Conservation (phyloP, 2,888 invertebrate species). For the Mythimna pallens region DNA sequence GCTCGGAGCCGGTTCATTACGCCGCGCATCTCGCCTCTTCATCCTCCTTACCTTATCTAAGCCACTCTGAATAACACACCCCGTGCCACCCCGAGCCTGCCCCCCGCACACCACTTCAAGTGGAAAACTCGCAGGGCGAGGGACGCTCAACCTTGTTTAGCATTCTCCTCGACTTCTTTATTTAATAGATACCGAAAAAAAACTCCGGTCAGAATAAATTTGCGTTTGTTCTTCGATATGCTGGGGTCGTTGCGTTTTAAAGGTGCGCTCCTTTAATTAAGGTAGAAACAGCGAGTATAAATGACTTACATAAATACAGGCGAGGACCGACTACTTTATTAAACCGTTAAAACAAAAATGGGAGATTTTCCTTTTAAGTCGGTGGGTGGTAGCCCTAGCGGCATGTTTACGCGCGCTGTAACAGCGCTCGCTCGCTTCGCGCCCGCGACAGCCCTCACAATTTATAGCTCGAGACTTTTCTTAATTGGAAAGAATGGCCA, state of each 20-base stretch:
- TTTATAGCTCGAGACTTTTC: constrained; percentile 90
- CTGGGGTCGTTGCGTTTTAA: constrained; percentile 81
- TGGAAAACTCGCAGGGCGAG: constrained; percentile 90
- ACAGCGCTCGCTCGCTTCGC: constrained; percentile 78
- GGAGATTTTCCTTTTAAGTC: constrained; percentile 64
- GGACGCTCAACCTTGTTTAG: constrained; percentile 90
- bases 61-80: constrained; percentile 88
- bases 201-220: constrained; percentile 88
- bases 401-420: constrained; percentile 85
- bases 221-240: constrained; percentile 87
- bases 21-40: constrained; percentile 90
- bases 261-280: constrained; percentile 86
- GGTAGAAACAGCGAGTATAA: constrained; percentile 81
- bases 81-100: constrained; percentile 70
- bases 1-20: constrained; percentile 89
- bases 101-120: constrained; percentile 86
- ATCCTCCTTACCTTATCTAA: constrained; percentile 90
- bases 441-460: constrained; percentile 87
- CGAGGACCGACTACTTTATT: constrained; percentile 82
- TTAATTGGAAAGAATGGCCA: constrained; percentile 91
- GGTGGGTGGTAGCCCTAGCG: constrained; percentile 80
- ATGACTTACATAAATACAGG: constrained; percentile 81
- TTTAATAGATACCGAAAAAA: constrained; percentile 90
- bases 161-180: constrained; percentile 90
- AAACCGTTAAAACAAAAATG: constrained; percentile 81